phyloP scores from a whole-genome alignment of 2,797 vertebrate species.

The Syngnathus rostellatus region DNA sequence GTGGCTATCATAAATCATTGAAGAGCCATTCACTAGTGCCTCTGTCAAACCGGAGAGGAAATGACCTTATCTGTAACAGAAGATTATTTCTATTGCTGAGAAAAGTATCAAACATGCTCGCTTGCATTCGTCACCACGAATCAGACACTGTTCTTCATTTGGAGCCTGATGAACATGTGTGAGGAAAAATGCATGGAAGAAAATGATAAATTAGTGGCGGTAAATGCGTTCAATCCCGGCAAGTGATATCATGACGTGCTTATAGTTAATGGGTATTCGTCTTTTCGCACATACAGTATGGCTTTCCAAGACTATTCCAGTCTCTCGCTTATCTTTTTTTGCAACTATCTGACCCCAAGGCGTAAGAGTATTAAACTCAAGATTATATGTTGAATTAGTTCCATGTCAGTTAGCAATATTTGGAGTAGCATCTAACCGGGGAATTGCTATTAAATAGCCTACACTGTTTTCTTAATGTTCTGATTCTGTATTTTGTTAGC shows the following conservation, averaged over 20 bases:
- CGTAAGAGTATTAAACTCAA: too few species aligned
- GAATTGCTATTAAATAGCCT: not conserved
- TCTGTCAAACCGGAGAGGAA: not conserved
- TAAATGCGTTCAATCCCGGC: conserved; percentile 38
- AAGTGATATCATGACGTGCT: conserved; percentile 61
- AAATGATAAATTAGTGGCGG: conserved; percentile 46
- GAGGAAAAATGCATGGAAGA: conserved; percentile 34
- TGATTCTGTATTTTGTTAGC: not conserved
- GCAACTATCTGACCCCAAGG: too few species aligned
- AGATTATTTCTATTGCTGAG: not conserved
- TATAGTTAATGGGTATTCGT: conserved; percentile 42
- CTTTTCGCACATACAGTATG: conserved; percentile 29
- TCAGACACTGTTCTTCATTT: conserved; percentile 1
- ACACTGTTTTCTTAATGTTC: not conserved
- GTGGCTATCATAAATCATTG: conserved; percentile 33
- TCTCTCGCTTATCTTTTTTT: too few species aligned
- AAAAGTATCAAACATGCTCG: not conserved
- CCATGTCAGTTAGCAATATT: not conserved
- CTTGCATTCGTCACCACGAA: not conserved
- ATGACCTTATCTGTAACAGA: not conserved
- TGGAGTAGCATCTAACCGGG: not conserved
- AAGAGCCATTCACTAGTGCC: not conserved
- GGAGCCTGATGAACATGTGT: not conserved
- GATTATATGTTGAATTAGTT: too few species aligned
- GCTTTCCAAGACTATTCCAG: too few species aligned